phyloP scores from a whole-genome alignment of 2,113 vertebrate genomes.

The Bombycilla garrulus region DNA sequence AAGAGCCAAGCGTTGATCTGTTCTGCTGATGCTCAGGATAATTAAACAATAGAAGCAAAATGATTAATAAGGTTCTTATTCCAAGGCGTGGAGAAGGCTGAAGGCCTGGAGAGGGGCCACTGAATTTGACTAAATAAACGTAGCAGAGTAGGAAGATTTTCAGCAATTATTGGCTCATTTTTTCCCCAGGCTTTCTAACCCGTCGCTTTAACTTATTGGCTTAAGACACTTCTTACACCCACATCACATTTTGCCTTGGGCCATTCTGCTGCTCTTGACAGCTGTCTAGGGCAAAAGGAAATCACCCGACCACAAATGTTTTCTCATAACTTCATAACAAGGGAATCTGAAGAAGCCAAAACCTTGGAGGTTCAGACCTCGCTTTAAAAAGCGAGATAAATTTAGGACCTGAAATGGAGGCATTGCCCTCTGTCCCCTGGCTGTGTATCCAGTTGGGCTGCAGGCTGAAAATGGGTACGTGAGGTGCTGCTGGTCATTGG shows the following conservation, averaged over 20 bases:
- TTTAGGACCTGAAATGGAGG: background rate
- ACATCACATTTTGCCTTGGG: slow-evolving; percentile 39
- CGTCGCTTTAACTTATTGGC: background rate
- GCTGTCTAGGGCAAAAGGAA: slow-evolving; percentile 61
- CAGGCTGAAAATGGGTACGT: background rate
- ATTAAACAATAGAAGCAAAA: slow-evolving; percentile 20
- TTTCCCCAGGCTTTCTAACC: slow-evolving; percentile 16
- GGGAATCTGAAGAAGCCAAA: slow-evolving; percentile 42
- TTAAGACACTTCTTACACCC: slow-evolving; percentile 28
- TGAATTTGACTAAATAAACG: slow-evolving; percentile 16
- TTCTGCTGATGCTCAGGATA: background rate
- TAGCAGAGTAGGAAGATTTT: slow-evolving; percentile 30
- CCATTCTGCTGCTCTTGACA: slow-evolving; percentile 46
- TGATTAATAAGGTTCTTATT: background rate
- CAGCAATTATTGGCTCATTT: slow-evolving; percentile 28
- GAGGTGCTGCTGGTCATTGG: background rate
- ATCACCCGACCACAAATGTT: slow-evolving; percentile 9
- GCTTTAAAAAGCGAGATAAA: background rate
- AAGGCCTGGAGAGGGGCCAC: slow-evolving; percentile 1
- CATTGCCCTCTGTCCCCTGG: background rate
- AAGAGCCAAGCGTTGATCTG: background rate
- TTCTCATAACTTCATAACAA: slow-evolving; percentile 25
- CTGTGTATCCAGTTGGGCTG: background rate
- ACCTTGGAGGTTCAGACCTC: background rate
- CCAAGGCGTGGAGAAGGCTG: background rate